Percentiles rank a stretch among this genome's conserved stretches.
Evolutionary conservation across 1,140 invertebrate genomes (phyloP).

Genomic region (Musca domestica): DNA sequence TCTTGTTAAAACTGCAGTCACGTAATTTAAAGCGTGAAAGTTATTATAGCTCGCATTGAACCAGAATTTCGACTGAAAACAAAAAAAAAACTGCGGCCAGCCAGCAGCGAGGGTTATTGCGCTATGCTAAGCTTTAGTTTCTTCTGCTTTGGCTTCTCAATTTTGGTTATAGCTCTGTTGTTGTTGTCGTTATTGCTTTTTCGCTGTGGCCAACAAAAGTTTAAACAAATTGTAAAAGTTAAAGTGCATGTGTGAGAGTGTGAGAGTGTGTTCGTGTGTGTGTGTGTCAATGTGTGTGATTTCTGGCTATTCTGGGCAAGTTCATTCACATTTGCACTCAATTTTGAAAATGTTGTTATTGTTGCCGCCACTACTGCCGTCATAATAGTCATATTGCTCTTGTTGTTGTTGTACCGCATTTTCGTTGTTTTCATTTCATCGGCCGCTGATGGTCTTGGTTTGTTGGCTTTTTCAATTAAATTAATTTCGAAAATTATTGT

Average conservation of each 20-base stretch:
- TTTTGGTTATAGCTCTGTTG: no score
- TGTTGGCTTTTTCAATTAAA: constrained; percentile 21
- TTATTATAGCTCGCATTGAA: constrained; percentile 22
- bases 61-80: constrained; percentile 1
- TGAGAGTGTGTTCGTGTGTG: no score
- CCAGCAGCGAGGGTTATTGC: not conserved
- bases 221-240: not conserved
- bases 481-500: constrained; percentile 7
- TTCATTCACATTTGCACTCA: constrained; percentile 20
- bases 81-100: not conserved
- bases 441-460: no score
- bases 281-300: no score
- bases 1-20: constrained; percentile 15
- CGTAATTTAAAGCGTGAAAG: constrained; percentile 29
- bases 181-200: not conserved
- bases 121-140: constrained; percentile 9
- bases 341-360: not conserved
- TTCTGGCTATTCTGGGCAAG: not conserved
- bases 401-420: not conserved
- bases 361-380: no score
- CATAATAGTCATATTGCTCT: no score
- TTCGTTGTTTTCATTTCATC: constrained; percentile 6
- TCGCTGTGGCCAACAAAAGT: constrained; percentile 1
- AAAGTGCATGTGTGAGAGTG: no score
- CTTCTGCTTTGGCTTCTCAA: not conserved